Evolutionary conservation across 2,797 vertebrate genomes (phyloP).

Genomic region (Falco concolor): DNA sequence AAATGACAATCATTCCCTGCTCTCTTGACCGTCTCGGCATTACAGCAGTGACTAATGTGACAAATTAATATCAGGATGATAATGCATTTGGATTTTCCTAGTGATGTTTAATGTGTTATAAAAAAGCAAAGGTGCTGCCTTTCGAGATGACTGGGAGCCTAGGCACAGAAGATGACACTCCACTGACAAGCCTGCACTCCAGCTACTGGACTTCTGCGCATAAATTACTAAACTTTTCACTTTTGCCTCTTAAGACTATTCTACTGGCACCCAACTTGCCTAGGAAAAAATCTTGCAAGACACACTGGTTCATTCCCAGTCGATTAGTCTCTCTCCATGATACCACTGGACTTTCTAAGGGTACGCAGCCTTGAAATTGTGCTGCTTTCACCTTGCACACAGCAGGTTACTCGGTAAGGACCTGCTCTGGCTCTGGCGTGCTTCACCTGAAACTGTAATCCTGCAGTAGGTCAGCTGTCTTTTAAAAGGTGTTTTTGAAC

Average conservation of each 20-base stretch:
- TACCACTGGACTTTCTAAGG: background rate
- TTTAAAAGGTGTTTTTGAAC: slow-evolving; percentile 47
- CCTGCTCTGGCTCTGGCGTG: background rate
- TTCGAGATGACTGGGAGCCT: background rate
- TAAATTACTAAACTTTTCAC: background rate
- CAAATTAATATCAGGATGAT: background rate
- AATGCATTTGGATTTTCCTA: background rate
- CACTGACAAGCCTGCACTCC: background rate
- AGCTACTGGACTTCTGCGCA: background rate
- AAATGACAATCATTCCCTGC: background rate
- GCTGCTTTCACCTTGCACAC: slow-evolving; percentile 44
- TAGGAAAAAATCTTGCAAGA: background rate
- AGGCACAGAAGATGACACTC: background rate
- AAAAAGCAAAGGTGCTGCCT: background rate
- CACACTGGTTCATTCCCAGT: background rate
- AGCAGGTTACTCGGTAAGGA: slow-evolving; percentile 42
- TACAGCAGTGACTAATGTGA: background rate
- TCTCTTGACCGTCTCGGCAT: background rate
- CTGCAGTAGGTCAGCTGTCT: slow-evolving; percentile 21
- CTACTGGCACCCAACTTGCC: background rate
- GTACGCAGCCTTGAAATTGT: slow-evolving; percentile 3
- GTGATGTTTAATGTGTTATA: background rate
- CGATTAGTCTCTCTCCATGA: background rate
- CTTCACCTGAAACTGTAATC: slow-evolving; percentile 28
- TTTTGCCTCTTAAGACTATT: background rate